Evolutionary conservation across 2,888 invertebrate species (phyloP).

Genomic region (Pecten maximus): DNA sequence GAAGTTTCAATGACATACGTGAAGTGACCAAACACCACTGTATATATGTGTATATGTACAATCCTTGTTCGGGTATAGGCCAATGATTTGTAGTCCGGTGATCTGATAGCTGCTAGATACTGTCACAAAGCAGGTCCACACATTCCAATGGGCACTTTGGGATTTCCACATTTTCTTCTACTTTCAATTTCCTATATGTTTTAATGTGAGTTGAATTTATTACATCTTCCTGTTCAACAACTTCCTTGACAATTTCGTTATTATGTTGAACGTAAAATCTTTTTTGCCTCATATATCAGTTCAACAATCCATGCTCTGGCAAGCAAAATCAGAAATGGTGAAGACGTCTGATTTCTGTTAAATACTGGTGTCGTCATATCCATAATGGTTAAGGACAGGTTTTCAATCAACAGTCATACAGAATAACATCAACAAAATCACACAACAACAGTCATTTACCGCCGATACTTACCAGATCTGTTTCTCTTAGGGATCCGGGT

Average conservation of each 20-base stretch:
- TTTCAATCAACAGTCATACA: background rate
- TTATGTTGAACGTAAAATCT: background rate
- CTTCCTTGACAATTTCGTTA: background rate
- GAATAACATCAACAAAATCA: background rate
- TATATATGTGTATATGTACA: too few relatives aligned
- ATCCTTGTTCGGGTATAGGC: too few relatives aligned
- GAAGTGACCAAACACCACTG: too few relatives aligned
- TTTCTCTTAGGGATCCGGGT: background rate
- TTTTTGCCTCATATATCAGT: background rate
- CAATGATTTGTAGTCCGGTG: too few relatives aligned
- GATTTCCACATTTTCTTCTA: constrained; percentile 20
- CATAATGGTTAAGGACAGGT: background rate
- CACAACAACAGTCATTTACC: background rate
- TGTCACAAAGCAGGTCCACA: background rate
- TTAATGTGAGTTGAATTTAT: background rate
- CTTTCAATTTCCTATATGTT: background rate
- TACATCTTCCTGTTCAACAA: background rate
- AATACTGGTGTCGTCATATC: background rate
- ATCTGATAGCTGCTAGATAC: too few relatives aligned
- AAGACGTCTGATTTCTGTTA: background rate
- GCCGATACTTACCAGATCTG: background rate
- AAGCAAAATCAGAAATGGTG: background rate
- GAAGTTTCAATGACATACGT: too few relatives aligned
- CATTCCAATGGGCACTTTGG: background rate
- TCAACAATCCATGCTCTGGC: background rate